Conservation (phyloP, 2,888 invertebrate genomes). For the Eurytoma californica region DNA sequence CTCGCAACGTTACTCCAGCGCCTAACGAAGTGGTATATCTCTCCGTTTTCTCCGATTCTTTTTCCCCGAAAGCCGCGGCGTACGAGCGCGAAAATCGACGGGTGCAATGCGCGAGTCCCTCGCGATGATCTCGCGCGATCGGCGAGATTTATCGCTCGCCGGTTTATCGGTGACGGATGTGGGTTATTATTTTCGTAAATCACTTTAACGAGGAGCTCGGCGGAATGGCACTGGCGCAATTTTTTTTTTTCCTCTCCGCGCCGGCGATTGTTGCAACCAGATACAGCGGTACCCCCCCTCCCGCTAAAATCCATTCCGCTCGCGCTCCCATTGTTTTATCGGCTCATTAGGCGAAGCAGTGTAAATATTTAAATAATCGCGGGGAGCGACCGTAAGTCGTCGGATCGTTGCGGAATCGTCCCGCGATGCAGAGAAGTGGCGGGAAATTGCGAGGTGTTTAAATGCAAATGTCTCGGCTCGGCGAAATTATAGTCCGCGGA, state of each 20-base stretch:
- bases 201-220: constrained; percentile 45
- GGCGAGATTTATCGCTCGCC: constrained; percentile 34
- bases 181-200: constrained; percentile 55
- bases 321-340: not conserved
- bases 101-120: not conserved
- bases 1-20: too few relatives aligned
- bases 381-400: constrained; percentile 12
- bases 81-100: too few relatives aligned
- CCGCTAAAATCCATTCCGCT: not conserved
- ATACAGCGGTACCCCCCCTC: not conserved
- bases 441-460: too few relatives aligned
- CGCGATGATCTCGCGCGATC: constrained; percentile 12
- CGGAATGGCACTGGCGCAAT: not conserved
- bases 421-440: too few relatives aligned
- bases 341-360: constrained; percentile 6
- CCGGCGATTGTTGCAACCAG: constrained; percentile 1
- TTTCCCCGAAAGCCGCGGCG: not conserved
- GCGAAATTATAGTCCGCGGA: too few relatives aligned
- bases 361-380: constrained; percentile 34
- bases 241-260: not conserved
- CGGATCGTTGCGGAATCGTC: not conserved
- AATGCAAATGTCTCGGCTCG: too few relatives aligned
- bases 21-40: too few relatives aligned
- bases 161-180: constrained; percentile 46
- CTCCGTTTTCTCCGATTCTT: too few relatives aligned